A percentile compares a stretch with the other conserved stretches of the same genome.
Evolutionary conservation across 2,113 vertebrate genomes (phyloP).

Genomic region (Corydoras maculifer): DNA sequence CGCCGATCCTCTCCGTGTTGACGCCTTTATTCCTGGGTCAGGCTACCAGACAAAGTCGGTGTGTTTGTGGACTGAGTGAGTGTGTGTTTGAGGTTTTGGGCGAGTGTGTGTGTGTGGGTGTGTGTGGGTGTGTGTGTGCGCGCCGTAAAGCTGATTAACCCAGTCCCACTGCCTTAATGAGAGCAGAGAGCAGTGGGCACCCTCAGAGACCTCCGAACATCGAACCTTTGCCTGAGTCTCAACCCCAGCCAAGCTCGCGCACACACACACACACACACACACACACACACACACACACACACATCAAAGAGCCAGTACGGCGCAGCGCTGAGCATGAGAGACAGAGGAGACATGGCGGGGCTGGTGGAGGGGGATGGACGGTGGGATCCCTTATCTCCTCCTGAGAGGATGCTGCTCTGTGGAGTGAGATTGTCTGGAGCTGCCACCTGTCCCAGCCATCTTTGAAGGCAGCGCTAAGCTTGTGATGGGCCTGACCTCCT

Average conservation of each 20-base stretch:
- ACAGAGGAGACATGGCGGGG: conserved; percentile 28
- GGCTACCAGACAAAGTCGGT: conserved; percentile 75
- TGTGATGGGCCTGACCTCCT: conserved; percentile 98
- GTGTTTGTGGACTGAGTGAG: background rate
- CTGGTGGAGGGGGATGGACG: conserved; percentile 68
- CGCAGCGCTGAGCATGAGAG: conserved; percentile 45
- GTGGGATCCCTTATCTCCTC: conserved; percentile 93
- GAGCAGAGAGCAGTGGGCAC: conserved; percentile 78
- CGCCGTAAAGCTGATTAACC: conserved; percentile 92
- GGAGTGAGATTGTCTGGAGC: conserved; percentile 90
- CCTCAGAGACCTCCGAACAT: conserved; percentile 67
- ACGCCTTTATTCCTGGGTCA: conserved; percentile 58
- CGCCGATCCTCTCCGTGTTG: conserved; percentile 45
- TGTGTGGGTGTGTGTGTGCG: conserved; percentile 74
- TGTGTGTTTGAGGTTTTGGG: background rate
- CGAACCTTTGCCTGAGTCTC: conserved; percentile 62
- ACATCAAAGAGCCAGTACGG: conserved; percentile 72
- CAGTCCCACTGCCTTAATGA: conserved; percentile 81
- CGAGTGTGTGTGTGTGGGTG: conserved; percentile 6
- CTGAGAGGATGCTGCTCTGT: conserved; percentile 79
- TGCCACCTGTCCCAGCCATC: conserved; percentile 98
- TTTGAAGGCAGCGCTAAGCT: conserved; percentile 95
- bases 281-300: conserved; percentile 74
- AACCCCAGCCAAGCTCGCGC: conserved; percentile 78
- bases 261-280: conserved; percentile 24